Conservation (phyloP, 2,113 vertebrate genomes). For the Vulpes ferrilata region DNA sequence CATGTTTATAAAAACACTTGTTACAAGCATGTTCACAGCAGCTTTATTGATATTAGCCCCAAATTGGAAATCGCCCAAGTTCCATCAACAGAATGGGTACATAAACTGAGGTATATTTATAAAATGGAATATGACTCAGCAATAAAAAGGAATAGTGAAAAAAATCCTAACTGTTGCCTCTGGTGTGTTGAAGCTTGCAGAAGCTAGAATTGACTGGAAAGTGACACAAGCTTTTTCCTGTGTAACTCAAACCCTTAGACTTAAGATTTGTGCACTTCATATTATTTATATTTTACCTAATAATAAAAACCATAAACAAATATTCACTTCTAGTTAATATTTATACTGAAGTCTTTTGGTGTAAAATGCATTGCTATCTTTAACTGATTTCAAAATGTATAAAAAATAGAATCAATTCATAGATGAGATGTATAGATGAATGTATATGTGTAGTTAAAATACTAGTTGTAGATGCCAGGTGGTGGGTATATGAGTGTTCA, state of each 20-base stretch:
- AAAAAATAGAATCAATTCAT: neutral
- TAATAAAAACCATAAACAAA: neutral
- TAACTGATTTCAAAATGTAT: conserved; percentile 21
- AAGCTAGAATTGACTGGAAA: neutral
- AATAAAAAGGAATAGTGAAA: conserved; percentile 13
- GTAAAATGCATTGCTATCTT: neutral
- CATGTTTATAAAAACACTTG: neutral
- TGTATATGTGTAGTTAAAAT: neutral
- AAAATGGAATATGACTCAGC: neutral
- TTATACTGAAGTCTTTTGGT: conserved; percentile 6
- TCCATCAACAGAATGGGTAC: neutral
- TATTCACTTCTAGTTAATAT: conserved; percentile 22
- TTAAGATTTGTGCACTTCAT: conserved; percentile 11
- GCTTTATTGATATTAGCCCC: neutral
- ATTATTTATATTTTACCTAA: conserved; percentile 37
- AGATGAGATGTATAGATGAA: neutral
- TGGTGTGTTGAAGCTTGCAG: neutral
- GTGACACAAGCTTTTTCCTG: neutral
- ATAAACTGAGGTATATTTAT: neutral
- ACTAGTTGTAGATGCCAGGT: neutral
- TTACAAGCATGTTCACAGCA: neutral
- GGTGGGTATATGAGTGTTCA: neutral
- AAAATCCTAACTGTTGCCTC: neutral
- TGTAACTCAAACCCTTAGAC: neutral
- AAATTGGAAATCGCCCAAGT: neutral